Base-by-base conservation (phyloP, 2,888 invertebrate species). In the Torymus texanus region DNA sequence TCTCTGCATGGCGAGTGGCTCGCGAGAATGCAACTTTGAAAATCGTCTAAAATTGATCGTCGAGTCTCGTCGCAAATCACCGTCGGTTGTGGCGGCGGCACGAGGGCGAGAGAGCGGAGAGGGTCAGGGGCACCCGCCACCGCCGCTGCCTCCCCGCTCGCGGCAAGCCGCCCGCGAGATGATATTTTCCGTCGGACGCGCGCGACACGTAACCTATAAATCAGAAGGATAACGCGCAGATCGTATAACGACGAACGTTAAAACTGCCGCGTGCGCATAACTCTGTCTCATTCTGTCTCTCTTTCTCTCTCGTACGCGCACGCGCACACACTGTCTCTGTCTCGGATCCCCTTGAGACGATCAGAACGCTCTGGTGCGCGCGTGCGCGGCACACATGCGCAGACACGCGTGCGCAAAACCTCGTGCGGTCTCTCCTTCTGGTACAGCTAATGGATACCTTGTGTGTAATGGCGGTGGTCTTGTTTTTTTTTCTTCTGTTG, bases 381-480 rank as follows among this genome's bases (percentile, higher is more conserved):
- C 8, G 53, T n/a, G 75, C 8, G 50, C 21, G 50, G 21, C 74
- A 73, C 76, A 75, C 75, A 79, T 81, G 81, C 75, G 82, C 81
- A 80, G 81, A 82, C 76, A 75, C 88, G 87, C 74, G 84, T 84
- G 81, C 83, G 84, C 81, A 12, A 83, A 75, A 73, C 81, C 84
- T 83, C 83, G 83, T 41, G 58, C 13, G 13, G 41, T 41, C 41
- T 41, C 84, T 82, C 84, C 86, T 86, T 86, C 86, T 87, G 86
- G 86, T 83, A 87, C 11, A 85, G 88, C 89, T 88, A 89, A 88
- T 90, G 87, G 88, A 88, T 89, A 89, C 80, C 78, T 90, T 90
- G 88, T 80, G 87, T 90, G 89, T 90, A 90, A 90, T 89, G 87
- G 88, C 89, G 89, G 89, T 89, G 90, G 88, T 90, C 89, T 90